phyloP scores from a whole-genome alignment of 2,888 invertebrate genomes.

The Brachycybe producta region DNA sequence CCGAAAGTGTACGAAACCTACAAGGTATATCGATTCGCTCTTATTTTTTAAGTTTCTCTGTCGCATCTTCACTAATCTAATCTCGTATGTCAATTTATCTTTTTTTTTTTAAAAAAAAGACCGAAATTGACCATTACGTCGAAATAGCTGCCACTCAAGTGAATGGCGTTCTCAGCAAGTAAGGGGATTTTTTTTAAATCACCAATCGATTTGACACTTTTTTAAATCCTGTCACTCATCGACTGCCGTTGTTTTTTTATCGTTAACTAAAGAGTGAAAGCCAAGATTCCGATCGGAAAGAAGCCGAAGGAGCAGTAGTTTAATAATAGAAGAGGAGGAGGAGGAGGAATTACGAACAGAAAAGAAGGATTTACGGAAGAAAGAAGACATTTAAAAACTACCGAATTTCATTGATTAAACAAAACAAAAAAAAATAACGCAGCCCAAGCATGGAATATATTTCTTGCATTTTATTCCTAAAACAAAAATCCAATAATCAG shows the following conservation, averaged over 20 bases:
- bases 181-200: slow-evolving; percentile 35
- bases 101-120: no score
- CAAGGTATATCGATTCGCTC: slow-evolving; percentile 26
- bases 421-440: no score
- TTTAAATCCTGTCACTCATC: neutral
- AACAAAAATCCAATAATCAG: no score
- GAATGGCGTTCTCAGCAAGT: slow-evolving; percentile 80
- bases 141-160: slow-evolving; percentile 75
- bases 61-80: no score
- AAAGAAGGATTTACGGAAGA: no score
- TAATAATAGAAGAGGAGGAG: no score
- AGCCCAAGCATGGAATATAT: no score
- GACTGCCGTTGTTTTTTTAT: slow-evolving; percentile 15
- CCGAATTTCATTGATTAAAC: no score
- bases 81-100: no score
- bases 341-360: no score
- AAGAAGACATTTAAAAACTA: no score
- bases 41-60: neutral
- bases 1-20: slow-evolving; percentile 60
- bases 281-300: slow-evolving; percentile 76
- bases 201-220: slow-evolving; percentile 2
- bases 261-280: slow-evolving; percentile 56
- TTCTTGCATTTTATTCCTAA: no score
- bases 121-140: slow-evolving; percentile 80
- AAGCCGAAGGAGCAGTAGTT: slow-evolving; percentile 72